Evolutionary conservation across 2,888 invertebrate species (phyloP), one percentile per base, ranked within the genome.

Genomic region (Volucella inflata): DNA sequence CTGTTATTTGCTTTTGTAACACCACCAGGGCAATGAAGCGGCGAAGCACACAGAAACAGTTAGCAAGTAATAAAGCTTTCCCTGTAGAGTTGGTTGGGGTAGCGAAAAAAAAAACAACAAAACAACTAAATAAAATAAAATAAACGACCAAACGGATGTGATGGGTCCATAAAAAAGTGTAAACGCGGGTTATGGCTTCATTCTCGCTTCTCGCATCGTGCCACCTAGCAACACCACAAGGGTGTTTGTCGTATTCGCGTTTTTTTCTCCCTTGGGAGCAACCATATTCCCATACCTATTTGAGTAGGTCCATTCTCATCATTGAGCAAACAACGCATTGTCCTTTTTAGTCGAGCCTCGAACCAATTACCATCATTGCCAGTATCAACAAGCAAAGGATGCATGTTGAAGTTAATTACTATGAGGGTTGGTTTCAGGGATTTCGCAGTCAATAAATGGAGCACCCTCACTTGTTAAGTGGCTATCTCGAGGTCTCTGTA

Each of bases 361-460:
- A 60, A 21, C 53, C 48, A 76, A 81, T 82, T 72, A 72, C 48
- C 72, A 62, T 60, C 60, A 16, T 46, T 55, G 42, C 16, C 16
- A 46, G 77, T 60, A 67, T 72, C 78, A 78, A 67, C 82, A 72
- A 67, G 17, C 78, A 72, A 62, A 50, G 78, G 82, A 72, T 76
- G 68, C 77, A 64, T 59, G 51, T 51, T 53, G 51, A 50, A 77
- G 71, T 77, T 78, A 78, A 82, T 82, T 82, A 82, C 82, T 67
- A 59, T 67, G 78, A 78, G 67, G 53, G 67, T 17, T 72, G 67
- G 67, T 44, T 78, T 51, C 71, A 67, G 71, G 72, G 21, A 60
- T 62, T 55, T 60, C 30, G 59, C 46, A 44, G 42, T 48, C 46
- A 55, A 67, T 60, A 46, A 62, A 53, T 65, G 36, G n/a, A 62